Evolutionary conservation across 2,888 invertebrate species (phyloP).

Genomic region (Luperina testacea): DNA sequence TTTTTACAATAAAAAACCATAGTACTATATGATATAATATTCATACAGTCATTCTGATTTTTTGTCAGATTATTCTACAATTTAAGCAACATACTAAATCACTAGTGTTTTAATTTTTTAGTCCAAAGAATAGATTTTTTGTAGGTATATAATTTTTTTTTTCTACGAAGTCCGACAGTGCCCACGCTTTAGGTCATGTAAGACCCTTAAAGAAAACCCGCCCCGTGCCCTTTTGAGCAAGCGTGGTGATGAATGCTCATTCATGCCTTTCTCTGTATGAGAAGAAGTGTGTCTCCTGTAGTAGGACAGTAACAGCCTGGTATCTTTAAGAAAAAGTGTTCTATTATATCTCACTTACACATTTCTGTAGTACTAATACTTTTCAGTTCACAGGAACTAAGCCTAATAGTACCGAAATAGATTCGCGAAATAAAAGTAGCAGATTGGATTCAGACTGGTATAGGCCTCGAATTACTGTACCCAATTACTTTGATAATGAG

Average conservation of each 20-base stretch:
- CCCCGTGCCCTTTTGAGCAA: neutral
- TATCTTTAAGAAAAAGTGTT: neutral
- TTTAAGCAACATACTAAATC: no score
- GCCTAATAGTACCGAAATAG: neutral
- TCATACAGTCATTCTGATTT: no score
- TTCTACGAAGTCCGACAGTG: no score
- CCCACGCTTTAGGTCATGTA: no score
- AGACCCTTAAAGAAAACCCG: neutral
- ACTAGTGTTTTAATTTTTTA: no score
- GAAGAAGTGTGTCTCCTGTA: no score
- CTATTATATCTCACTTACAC: neutral
- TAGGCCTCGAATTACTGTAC: no score
- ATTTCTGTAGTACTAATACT: neutral
- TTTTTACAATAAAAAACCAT: no score
- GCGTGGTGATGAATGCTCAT: neutral
- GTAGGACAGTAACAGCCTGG: neutral
- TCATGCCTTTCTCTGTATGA: neutral
- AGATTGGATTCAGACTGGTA: neutral
- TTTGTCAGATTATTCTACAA: no score
- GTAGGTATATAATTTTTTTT: no score
- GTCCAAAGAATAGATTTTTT: no score
- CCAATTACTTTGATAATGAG: neutral
- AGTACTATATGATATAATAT: no score
- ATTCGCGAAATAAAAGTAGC: neutral
- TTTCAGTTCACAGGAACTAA: neutral